Conservation (phyloP, 1,140 invertebrate genomes). For the Macrostomum lignano region DNA sequence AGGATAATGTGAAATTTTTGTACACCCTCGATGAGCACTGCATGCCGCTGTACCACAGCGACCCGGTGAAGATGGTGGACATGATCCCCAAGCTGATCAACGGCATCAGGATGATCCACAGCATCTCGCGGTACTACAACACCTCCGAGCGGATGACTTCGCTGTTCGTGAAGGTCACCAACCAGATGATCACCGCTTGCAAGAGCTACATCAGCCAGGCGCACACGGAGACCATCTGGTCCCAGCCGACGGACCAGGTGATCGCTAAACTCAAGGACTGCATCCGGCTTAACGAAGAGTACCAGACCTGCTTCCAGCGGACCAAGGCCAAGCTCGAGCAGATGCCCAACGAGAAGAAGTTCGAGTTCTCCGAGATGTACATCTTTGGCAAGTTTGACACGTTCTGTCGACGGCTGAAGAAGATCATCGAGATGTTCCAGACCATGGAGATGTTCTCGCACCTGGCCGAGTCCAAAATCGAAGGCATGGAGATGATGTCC, state of each 20-base stretch:
- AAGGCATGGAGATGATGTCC: conserved; percentile 22
- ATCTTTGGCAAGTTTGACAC: conserved; percentile 83
- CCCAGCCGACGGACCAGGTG: conserved; percentile 23
- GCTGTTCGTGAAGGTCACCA: conserved; percentile 42
- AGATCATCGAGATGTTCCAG: conserved; percentile 60
- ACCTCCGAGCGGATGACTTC: conserved; percentile 29
- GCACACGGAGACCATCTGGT: conserved; percentile 53
- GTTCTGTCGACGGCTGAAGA: conserved; percentile 53
- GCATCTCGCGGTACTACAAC: conserved; percentile 29
- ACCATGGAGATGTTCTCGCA: conserved; percentile 38
- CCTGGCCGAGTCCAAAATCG: conserved; percentile 19
- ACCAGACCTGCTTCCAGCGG: conserved; percentile 30
- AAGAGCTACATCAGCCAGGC: conserved; percentile 61
- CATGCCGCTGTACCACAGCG: conserved; percentile 61
- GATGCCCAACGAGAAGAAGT: conserved; percentile 38
- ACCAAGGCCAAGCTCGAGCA: conserved; percentile 30
- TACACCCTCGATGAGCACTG: conserved; percentile 75
- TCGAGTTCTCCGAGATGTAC: conserved; percentile 76
- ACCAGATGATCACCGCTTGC: conserved; percentile 81
- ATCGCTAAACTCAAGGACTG: conserved; percentile 49
- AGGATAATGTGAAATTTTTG: conserved; percentile 77
- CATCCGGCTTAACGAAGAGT: conserved; percentile 47
- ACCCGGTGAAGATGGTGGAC: conserved; percentile 43
- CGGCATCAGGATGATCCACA: conserved; percentile 28
- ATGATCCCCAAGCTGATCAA: conserved; percentile 28